Evolutionary conservation across 2,113 vertebrate genomes (phyloP), one percentile per base, ranked within the genome.

Genomic region (Pseudorectes ferrugineus): DNA sequence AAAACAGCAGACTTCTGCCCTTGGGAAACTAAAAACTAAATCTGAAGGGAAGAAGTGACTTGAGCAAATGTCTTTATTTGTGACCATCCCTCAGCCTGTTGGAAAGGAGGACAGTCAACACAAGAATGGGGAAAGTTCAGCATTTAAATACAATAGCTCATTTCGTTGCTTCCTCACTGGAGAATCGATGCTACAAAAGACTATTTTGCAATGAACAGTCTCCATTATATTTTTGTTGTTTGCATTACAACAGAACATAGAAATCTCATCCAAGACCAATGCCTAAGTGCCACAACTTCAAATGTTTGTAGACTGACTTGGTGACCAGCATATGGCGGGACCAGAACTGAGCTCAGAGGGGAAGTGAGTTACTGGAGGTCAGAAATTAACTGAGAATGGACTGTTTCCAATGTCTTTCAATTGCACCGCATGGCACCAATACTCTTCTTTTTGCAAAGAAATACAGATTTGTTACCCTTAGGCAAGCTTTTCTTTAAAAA

Each of bases 111-210:
- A 63, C 11, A 92, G 63, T 88, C 63, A 86, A 66, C 59, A 83
- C 63, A 84, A 88, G 89, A 91, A 96, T 93, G 77, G 77, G 76
- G 76, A 91, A 93, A 92, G 93, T 95, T 95, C 89, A 93, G 65
- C 43, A 87, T 86, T 97, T 92, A 91, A 93, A 96, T 92, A 93
- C 95, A 96, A 95, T 93, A 85, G 91, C 86, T 93, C 40, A 86
- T 94, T 96, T 94, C 25, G 5, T 74, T 78, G 66, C 91, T 93
- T 95, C 80, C 92, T 94, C 89, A 71, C 94, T 91, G 73, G 92
- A 96, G 80, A 78, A 95, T 91, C 80, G 0, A 93, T 75, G 59
- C 79, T 81, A 95, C 86, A 96, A 96, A 96, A 92, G 92, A 59
- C 68, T 92, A 36, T 97, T 94, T 96, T 95, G 92, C 95, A 97